A percentile compares a stretch with the other conserved stretches of the same genome.
These are phyloP conservation scores for Phyllotreta striolata DNA, from an alignment of 2,888 invertebrate species.

Conservation along the genomic window DNA sequence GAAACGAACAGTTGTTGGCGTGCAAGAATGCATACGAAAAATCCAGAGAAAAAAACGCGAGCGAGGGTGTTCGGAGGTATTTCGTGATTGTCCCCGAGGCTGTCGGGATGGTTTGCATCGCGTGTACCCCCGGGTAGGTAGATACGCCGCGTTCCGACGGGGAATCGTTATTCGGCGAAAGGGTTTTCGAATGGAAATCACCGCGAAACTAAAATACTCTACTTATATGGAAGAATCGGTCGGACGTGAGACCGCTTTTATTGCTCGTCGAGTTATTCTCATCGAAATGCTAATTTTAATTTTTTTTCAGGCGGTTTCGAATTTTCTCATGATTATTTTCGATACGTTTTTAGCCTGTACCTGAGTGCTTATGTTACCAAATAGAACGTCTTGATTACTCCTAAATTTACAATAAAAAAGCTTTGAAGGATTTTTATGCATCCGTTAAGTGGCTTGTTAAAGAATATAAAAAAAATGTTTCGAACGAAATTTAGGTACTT, in stretches of 20 bases:
- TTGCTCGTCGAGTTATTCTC: constrained; percentile 13
- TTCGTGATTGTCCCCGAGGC: constrained; percentile 30
- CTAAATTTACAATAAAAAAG: too few species aligned
- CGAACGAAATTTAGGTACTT: too few species aligned
- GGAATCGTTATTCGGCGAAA: constrained; percentile 5
- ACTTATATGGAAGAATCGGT: background rate
- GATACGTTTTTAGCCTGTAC: too few species aligned
- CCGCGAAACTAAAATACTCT: background rate
- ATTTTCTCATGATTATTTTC: constrained; percentile 8
- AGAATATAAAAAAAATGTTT: too few species aligned
- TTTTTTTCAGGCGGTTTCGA: constrained; percentile 11
- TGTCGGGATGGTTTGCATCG: constrained; percentile 19
- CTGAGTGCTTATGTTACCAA: too few species aligned
- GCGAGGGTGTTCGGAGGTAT: constrained; percentile 34
- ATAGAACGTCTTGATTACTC: too few species aligned
- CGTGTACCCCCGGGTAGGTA: constrained; percentile 20
- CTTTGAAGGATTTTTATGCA: too few species aligned
- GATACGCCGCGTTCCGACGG: too few species aligned
- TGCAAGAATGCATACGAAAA: constrained; percentile 29
- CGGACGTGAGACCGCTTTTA: constrained; percentile 9
- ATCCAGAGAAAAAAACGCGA: constrained; percentile 15
- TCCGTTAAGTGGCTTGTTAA: too few species aligned
- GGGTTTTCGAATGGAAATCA: constrained; percentile 18
- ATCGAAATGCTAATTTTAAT: constrained; percentile 14
- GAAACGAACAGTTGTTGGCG: constrained; percentile 17